Conservation (phyloP, 2,888 invertebrate species). For the Leptopterna dolabrata region DNA sequence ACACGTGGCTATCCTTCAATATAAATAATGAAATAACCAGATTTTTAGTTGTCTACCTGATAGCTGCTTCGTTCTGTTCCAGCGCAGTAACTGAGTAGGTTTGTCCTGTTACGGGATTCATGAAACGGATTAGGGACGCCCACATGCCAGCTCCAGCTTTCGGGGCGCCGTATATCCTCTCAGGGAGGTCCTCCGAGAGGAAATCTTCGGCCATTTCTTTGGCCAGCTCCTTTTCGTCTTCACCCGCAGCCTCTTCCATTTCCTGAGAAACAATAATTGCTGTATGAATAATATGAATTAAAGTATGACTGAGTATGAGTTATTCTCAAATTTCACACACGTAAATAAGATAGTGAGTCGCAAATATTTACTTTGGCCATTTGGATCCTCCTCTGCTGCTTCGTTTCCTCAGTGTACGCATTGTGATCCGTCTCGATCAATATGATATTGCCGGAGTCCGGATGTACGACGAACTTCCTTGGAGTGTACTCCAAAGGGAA, state of each 20-base stretch:
- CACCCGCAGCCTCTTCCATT: slow-evolving; percentile 96
- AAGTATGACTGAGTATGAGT: not conserved
- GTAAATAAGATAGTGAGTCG: no score
- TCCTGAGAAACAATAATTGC: slow-evolving; percentile 71
- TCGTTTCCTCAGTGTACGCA: slow-evolving; percentile 96
- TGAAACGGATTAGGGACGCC: slow-evolving; percentile 90
- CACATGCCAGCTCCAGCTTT: slow-evolving; percentile 97
- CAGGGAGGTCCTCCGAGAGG: slow-evolving; percentile 92
- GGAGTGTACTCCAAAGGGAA: slow-evolving; percentile 96
- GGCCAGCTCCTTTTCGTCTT: slow-evolving; percentile 94
- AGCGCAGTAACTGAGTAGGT: slow-evolving; percentile 83
- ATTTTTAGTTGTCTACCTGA: slow-evolving; percentile 78
- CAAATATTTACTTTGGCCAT: slow-evolving; percentile 94
- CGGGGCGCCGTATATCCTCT: slow-evolving; percentile 93
- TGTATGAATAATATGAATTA: no score
- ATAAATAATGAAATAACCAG: no score
- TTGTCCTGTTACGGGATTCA: slow-evolving; percentile 85
- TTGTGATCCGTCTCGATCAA: slow-evolving; percentile 98
- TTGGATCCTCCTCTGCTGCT: slow-evolving; percentile 90
- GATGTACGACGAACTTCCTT: slow-evolving; percentile 91
- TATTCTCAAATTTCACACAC: not conserved
- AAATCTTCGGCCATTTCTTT: slow-evolving; percentile 98
- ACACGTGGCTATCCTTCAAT: no score
- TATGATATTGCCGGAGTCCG: slow-evolving; percentile 89
- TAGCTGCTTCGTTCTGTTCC: slow-evolving; percentile 96